Evolutionary conservation across 92 coral and sea anemone genomes (phyloP), one percentile per base, ranked within the genome.

Genomic region (Actinernus sp.): DNA sequence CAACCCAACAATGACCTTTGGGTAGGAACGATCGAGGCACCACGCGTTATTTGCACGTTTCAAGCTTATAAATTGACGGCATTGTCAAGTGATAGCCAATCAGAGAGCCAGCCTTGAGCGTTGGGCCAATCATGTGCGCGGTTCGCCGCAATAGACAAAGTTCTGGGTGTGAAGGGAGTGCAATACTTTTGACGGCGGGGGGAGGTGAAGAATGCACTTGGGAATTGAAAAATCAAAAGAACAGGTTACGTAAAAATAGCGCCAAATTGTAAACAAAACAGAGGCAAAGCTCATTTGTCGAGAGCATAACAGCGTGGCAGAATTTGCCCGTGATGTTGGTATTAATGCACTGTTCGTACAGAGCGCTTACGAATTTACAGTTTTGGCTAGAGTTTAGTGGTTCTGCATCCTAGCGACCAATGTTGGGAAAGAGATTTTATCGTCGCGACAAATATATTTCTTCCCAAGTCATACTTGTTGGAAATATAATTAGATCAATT

Each of bases 51-150:
- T 90, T 84, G 92, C 92, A 86, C 89, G 96, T 86, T 89, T 90
- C 93, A 90, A 90, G 97, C 78, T 82, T 90, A 90, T 90, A 90
- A 94, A 94, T 95, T 87, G 99, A 95, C 96, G 88, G 93, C 80
- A 72, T 88, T 89, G 95, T 82, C 94, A 71, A 62, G 45, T 74
- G 51, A 65, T 31, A 61, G 69, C 99, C 99, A 95, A 95, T 95
- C 78, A 86, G 31, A 78, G 54, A 23, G 49, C 86, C 58, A 26
- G 52, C 50, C 64, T 24, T 31, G 50, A 72, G 78, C 61, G 73
- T 61, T 63, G 44, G 45, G 71, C 97, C 97, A 90, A 90, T 90
- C 92, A 81, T 79, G 56, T 31, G 60, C 80, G 24, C 49, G 61
- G 74, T 69, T 70, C 77, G 65, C 63, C 71, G 62, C 60, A 71